phyloP scores from a whole-genome alignment of 2,797 vertebrate genomes.

The Eulemur mongoz region DNA sequence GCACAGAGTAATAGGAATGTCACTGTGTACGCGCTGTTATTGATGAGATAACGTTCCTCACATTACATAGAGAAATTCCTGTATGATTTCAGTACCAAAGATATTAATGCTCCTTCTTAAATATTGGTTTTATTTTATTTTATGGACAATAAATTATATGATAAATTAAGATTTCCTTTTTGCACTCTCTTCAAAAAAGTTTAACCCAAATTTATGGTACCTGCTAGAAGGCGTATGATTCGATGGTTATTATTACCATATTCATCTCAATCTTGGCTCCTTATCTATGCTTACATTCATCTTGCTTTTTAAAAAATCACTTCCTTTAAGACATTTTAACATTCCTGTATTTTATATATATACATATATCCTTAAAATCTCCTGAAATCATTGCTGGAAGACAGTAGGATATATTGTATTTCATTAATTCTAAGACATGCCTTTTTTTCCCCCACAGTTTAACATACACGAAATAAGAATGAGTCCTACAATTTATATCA shows the following conservation, averaged over 20 bases:
- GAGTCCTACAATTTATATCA: not conserved
- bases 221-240: not conserved
- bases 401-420: not conserved
- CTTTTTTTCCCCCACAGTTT: not conserved
- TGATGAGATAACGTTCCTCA: not conserved
- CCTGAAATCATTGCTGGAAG: not conserved
- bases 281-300: not conserved
- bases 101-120: not conserved
- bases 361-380: not conserved
- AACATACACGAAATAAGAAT: not conserved
- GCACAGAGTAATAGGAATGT: not conserved
- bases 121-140: not conserved
- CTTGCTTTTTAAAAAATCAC: not conserved
- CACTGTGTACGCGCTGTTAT: not conserved
- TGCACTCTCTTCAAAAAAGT: not conserved
- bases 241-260: not conserved
- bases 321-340: not conserved
- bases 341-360: not conserved
- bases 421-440: not conserved
- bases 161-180: conserved; percentile 9
- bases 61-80: not conserved
- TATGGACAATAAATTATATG: not conserved
- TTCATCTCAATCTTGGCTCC: not conserved
- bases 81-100: not conserved
- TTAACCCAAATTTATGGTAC: not conserved